Evolutionary conservation across 2,888 invertebrate species (phyloP).

Genomic region (Linnaemya vulpina): DNA sequence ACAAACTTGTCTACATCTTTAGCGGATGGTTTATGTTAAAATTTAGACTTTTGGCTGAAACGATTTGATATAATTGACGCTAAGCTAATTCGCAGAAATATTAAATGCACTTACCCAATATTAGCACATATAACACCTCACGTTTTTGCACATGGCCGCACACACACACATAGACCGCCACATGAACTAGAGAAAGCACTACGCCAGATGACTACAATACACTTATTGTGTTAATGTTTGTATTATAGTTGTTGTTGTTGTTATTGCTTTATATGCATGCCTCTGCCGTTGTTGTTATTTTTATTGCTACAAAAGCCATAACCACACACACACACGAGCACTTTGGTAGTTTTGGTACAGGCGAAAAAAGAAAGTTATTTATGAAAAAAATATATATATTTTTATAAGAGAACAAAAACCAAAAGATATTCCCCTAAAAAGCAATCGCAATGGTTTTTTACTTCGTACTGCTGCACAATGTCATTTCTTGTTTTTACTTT

Average conservation of each 20-base stretch:
- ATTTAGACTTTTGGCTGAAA: too few relatives aligned
- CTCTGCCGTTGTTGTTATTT: slow-evolving; percentile 18
- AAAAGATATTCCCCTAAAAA: slow-evolving; percentile 40
- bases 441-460: slow-evolving; percentile 19
- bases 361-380: background rate
- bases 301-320: slow-evolving; percentile 27
- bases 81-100: background rate
- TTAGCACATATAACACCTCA: background rate
- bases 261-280: background rate
- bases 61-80: too few relatives aligned
- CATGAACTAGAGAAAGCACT: background rate
- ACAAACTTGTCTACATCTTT: background rate
- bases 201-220: slow-evolving; percentile 41
- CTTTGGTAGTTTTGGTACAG: slow-evolving; percentile 2
- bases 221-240: slow-evolving; percentile 48
- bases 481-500: slow-evolving; percentile 29
- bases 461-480: slow-evolving; percentile 22
- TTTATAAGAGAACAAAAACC: too few relatives aligned
- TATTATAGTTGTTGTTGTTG: slow-evolving; percentile 26
- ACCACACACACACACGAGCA: slow-evolving; percentile 13
- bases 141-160: background rate
- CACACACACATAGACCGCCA: background rate
- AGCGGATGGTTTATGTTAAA: too few relatives aligned
- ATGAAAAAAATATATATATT: background rate
- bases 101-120: background rate